phyloP scores from a whole-genome alignment of 2,797 vertebrate species.

The Oreonectes daqikongensis region DNA sequence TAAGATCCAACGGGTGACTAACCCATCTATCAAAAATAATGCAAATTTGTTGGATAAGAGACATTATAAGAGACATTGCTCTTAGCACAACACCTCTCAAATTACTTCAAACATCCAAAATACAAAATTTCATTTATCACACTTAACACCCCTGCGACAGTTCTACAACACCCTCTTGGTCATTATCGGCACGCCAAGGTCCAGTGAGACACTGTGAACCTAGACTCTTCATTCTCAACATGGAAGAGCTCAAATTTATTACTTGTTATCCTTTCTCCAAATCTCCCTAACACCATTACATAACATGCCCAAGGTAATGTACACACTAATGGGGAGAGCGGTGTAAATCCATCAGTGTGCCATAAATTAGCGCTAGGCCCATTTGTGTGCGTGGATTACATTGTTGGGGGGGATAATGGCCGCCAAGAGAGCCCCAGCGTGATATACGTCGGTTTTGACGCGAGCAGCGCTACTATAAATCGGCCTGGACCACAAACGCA shows the following conservation, averaged over 20 bases:
- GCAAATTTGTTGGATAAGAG: neutral
- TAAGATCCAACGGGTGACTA: constrained; percentile 37
- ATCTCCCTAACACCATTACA: constrained; percentile 69
- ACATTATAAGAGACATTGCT: neutral
- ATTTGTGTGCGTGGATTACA: constrained; percentile 63
- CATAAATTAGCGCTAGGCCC: constrained; percentile 64
- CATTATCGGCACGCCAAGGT: neutral
- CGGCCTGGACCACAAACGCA: constrained; percentile 51
- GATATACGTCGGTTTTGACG: constrained; percentile 57
- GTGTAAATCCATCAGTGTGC: constrained; percentile 67
- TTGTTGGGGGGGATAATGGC: constrained; percentile 63
- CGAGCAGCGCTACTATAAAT: constrained; percentile 54
- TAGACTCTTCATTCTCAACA: constrained; percentile 53
- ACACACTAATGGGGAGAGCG: constrained; percentile 64
- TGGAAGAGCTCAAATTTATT: constrained; percentile 68
- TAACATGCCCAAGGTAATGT: constrained; percentile 70
- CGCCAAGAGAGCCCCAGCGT: constrained; percentile 47
- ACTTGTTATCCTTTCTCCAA: constrained; percentile 71
- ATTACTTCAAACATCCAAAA: constrained; percentile 1
- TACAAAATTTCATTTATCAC: constrained; percentile 7
- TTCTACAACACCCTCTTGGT: constrained; percentile 7
- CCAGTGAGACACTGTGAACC: constrained; percentile 32
- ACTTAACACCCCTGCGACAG: constrained; percentile 41
- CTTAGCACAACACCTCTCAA: constrained; percentile 12
- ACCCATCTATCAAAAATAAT: constrained; percentile 22